phyloP scores from a whole-genome alignment of 2,888 invertebrate species.

The Oscheius sp. region DNA sequence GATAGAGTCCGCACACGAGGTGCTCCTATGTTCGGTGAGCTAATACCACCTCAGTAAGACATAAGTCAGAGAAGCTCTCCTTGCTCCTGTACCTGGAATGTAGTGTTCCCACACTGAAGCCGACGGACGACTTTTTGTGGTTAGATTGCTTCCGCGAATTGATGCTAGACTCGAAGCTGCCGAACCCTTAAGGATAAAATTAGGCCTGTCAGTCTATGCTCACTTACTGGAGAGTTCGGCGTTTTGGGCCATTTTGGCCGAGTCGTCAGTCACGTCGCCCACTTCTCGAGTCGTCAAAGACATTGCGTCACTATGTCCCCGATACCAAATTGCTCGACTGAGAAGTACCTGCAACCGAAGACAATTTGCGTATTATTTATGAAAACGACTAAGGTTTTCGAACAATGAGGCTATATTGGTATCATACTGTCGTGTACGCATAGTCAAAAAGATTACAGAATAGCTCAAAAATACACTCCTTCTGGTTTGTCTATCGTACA shows the following conservation, averaged over 20 bases:
- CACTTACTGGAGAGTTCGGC: constrained; percentile 19
- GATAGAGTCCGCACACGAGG: too few relatives aligned
- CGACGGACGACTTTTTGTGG: constrained; percentile 23
- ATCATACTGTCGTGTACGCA: too few relatives aligned
- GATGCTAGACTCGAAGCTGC: constrained; percentile 15
- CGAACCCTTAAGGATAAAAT: constrained; percentile 10
- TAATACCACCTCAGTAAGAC: neutral
- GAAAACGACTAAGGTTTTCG: too few relatives aligned
- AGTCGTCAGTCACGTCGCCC: constrained; percentile 14
- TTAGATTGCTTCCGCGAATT: constrained; percentile 7
- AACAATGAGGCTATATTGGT: too few relatives aligned
- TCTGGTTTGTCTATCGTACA: too few relatives aligned
- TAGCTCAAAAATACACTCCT: too few relatives aligned
- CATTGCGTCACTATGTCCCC: constrained; percentile 23
- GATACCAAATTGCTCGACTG: constrained; percentile 43
- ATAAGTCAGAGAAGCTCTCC: constrained; percentile 9
- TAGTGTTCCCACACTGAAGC: constrained; percentile 29
- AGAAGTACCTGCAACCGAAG: constrained; percentile 42
- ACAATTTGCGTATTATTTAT: too few relatives aligned
- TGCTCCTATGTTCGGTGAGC: too few relatives aligned
- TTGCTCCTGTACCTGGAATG: constrained; percentile 21
- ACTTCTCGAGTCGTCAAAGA: constrained; percentile 26
- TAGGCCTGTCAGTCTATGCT: neutral
- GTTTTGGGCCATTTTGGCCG: constrained; percentile 12
- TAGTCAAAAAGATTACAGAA: too few relatives aligned